These are phyloP conservation scores for Drosophila elegans DNA, from an alignment of 1,140 invertebrate species.

Conservation along the genomic window DNA sequence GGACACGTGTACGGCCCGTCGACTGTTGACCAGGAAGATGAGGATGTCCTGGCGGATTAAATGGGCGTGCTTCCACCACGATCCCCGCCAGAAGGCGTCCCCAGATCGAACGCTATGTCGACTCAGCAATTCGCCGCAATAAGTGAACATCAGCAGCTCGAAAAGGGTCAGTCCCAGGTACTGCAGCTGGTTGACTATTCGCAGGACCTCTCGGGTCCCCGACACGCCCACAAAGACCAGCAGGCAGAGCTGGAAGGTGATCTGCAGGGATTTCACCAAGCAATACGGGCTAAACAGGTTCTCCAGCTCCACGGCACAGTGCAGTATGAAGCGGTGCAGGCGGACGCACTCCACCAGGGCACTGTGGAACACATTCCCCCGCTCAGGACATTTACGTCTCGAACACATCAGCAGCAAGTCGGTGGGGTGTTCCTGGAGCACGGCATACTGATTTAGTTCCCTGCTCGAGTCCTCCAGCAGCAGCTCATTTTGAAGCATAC, in stretches of 20 bases:
- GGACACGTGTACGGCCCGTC: constrained; percentile 65
- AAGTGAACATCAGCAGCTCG: constrained; percentile 79
- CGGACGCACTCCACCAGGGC: constrained; percentile 68
- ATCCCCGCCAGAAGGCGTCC: constrained; percentile 70
- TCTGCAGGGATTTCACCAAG: constrained; percentile 76
- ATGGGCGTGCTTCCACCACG: constrained; percentile 64
- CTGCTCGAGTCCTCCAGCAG: constrained; percentile 39
- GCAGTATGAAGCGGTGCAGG: constrained; percentile 69
- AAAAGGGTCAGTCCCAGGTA: constrained; percentile 63
- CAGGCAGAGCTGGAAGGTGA: constrained; percentile 75
- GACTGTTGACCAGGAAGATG: constrained; percentile 69
- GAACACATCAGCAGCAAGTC: constrained; percentile 38
- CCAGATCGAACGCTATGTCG: constrained; percentile 71
- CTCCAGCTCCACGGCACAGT: constrained; percentile 58
- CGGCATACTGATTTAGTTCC: constrained; percentile 72
- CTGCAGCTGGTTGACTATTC: constrained; percentile 72
- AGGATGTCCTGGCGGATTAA: constrained; percentile 65
- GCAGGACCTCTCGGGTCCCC: constrained; percentile 60
- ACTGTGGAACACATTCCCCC: constrained; percentile 24
- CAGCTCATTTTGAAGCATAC: constrained; percentile 45
- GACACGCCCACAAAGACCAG: constrained; percentile 74
- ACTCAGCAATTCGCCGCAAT: constrained; percentile 70
- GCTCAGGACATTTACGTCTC: not conserved
- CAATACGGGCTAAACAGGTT: constrained; percentile 76
- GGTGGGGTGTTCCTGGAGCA: constrained; percentile 57